Conservation (phyloP, 2,113 vertebrate species). For the Urocitellus parryii region DNA sequence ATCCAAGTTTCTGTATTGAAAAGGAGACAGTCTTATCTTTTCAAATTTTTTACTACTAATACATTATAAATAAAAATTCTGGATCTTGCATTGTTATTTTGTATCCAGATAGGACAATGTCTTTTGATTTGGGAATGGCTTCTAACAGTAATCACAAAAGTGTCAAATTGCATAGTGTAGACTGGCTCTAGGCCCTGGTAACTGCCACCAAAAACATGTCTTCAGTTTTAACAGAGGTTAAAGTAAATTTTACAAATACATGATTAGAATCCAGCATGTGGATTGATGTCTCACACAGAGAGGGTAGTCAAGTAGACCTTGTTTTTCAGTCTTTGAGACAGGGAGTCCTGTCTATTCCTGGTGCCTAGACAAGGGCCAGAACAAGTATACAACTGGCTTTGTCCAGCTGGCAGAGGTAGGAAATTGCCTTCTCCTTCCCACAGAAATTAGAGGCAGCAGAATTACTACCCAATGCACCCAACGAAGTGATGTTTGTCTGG, state of each 20-base stretch:
- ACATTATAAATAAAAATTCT: not conserved
- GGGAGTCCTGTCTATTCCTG: not conserved
- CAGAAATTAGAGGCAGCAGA: not conserved
- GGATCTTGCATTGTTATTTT: not conserved
- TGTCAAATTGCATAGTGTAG: not conserved
- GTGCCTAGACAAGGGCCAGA: not conserved
- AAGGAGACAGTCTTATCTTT: not conserved
- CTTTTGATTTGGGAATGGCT: conserved; percentile 29
- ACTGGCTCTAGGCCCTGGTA: not conserved
- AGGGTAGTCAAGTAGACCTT: not conserved
- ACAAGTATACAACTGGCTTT: not conserved
- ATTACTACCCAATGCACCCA: not conserved
- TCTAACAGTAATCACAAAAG: not conserved
- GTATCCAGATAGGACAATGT: not conserved
- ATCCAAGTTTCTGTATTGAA: conserved; percentile 37
- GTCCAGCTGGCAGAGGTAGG: not conserved
- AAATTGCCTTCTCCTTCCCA: not conserved
- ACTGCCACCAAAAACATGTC: not conserved
- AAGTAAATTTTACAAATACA: not conserved
- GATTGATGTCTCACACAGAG: not conserved
- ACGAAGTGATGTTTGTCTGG: not conserved
- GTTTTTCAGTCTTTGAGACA: not conserved
- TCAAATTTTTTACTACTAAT: not conserved
- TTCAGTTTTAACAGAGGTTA: not conserved
- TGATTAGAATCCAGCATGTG: not conserved